These are phyloP conservation scores for Hemaris fuciformis DNA, from an alignment of 2,888 invertebrate species.

Conservation along the genomic window DNA sequence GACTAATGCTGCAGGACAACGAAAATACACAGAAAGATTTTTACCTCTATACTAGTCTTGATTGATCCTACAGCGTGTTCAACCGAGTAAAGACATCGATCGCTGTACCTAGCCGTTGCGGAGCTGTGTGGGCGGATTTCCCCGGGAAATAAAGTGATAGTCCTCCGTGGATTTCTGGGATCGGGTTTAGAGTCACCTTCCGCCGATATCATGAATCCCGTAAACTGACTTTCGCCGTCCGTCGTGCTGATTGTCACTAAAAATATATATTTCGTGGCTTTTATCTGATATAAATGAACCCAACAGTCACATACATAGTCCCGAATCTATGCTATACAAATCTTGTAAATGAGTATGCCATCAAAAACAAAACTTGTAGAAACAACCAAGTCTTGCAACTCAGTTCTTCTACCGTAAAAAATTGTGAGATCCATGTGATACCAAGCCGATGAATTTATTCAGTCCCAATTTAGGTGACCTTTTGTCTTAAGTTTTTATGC, in stretches of 20 bases:
- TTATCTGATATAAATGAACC: neutral
- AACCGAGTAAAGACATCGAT: conserved; percentile 64
- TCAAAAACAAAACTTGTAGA: too few relatives aligned
- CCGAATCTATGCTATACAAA: too few relatives aligned
- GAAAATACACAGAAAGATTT: too few relatives aligned
- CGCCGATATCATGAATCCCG: conserved; percentile 67
- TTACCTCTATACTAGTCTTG: conserved; percentile 62
- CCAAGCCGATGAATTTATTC: too few relatives aligned
- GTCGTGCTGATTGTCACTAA: conserved; percentile 59
- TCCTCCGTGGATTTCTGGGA: conserved; percentile 57
- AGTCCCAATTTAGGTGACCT: too few relatives aligned
- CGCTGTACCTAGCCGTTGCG: conserved; percentile 58
- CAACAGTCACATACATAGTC: conserved; percentile 6
- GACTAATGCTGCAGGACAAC: too few relatives aligned
- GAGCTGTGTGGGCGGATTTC: conserved; percentile 52
- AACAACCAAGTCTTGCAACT: too few relatives aligned
- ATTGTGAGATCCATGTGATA: too few relatives aligned
- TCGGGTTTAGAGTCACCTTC: conserved; percentile 65
- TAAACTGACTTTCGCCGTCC: conserved; percentile 59
- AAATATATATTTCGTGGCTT: conserved; percentile 15
- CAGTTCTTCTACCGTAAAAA: too few relatives aligned
- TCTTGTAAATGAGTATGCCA: too few relatives aligned
- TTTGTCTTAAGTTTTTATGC: too few relatives aligned
- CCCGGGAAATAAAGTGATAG: conserved; percentile 53
- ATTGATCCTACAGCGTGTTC: conserved; percentile 56